Evolutionary conservation across 2,797 vertebrate species (phyloP), one percentile per base, ranked within the genome.

Genomic region (Odontamblyopus rebecca): DNA sequence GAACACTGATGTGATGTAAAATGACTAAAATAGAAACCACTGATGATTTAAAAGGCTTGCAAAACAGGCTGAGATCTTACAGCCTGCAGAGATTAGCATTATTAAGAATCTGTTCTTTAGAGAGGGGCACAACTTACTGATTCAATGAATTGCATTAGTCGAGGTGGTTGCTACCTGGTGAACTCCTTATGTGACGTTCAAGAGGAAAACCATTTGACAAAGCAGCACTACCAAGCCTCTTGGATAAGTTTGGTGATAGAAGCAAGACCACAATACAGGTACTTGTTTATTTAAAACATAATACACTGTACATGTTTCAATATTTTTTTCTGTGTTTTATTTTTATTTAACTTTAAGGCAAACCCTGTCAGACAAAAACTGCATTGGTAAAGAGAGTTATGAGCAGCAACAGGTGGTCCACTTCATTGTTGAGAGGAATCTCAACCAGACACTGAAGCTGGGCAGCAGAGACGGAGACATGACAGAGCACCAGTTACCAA

Each of bases 321-420:
- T 62, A 16, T 61, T 64, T 62, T 35, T 38, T 19, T 11, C 2
- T 23, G 44, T 15, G 3, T 48, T 54, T 32, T 4, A 66, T 61
- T 76, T 18, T 75, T 12, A 35, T 7, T 29, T 64, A 51, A 82
- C 12, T 83, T 72, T 5, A 71, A 90, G 88, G 81, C 74, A 85
- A 70, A 84, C 74, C 0, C 59, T 88, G 48, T 86, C 81, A 67
- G 89, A 89, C 76, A 81, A 61, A 2, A 68, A 89, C 73, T 70
- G 53, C 53, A 1, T 68, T 67, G 70, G 61, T 0, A 86, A 29
- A 71, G 76, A 88, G 80, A 87, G 86, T 83, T 87, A 91, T 32
- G 84, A 84, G 76, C 85, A 84, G 83, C 85, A 89, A 68, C 85
- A 88, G 89, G 87, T 86, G 84, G 79, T 63, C 50, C 83, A 89